Conservation (phyloP, 2,888 invertebrate genomes). For the Drosophila austrosaltans region DNA sequence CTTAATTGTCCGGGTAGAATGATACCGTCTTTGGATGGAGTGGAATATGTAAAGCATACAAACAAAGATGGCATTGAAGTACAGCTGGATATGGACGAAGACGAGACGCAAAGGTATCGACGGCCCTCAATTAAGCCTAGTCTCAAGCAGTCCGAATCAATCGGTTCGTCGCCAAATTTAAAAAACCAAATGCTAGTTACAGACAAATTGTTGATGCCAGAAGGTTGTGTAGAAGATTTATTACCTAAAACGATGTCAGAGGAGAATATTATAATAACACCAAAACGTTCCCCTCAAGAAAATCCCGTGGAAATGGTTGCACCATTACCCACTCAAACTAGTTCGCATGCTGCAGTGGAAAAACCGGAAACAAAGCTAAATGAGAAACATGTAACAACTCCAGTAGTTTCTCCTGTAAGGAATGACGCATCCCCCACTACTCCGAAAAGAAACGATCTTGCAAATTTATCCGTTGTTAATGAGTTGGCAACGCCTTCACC, state of each 20-base stretch:
- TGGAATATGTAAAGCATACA: neutral
- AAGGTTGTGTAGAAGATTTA: neutral
- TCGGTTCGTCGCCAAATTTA: no score
- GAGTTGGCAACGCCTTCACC: neutral
- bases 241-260: neutral
- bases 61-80: constrained; percentile 30
- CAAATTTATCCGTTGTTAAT: neutral
- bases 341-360: neutral
- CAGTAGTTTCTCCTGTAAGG: neutral
- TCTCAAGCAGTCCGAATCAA: neutral
- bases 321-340: neutral
- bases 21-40: neutral
- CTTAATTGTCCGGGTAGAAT: constrained; percentile 26
- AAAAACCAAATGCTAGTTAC: no score
- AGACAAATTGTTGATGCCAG: neutral
- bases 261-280: neutral
- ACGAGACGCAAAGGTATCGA: neutral
- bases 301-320: no score
- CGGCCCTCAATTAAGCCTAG: neutral
- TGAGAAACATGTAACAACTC: neutral
- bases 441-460: neutral
- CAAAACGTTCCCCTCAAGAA: no score
- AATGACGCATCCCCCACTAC: neutral
- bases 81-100: neutral
- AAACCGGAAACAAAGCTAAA: neutral